These are phyloP conservation scores for Sebastes baramenuke DNA, from an alignment of 2,797 vertebrate genomes.

Conservation along the genomic window DNA sequence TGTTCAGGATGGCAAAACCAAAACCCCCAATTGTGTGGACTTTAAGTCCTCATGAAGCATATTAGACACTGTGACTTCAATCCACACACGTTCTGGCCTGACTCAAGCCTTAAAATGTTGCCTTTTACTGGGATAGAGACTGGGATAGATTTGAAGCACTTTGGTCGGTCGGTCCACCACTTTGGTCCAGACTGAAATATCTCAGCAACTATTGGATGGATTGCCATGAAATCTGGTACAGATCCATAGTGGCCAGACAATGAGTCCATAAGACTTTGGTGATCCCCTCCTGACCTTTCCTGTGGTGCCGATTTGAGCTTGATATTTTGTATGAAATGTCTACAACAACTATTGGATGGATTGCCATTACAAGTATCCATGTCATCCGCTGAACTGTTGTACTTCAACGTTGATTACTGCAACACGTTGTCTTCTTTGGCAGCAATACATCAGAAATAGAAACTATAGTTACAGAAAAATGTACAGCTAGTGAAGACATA, in stretches of 20 bases:
- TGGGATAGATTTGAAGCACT: neutral
- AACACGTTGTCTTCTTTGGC: neutral
- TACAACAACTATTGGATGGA: neutral
- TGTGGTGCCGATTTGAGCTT: neutral
- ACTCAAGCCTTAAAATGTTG: neutral
- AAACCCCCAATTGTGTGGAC: neutral
- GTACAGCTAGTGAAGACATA: neutral
- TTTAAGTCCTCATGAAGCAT: neutral
- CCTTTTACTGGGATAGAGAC: neutral
- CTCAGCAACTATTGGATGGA: neutral
- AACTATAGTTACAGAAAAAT: neutral
- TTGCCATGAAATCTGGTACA: neutral
- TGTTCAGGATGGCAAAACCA: neutral
- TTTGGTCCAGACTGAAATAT: neutral
- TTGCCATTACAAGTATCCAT: neutral
- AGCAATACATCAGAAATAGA: neutral
- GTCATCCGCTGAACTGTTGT: neutral
- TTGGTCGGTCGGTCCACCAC: neutral
- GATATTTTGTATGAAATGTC: neutral
- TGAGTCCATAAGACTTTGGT: neutral
- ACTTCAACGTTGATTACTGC: neutral
- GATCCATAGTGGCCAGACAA: neutral
- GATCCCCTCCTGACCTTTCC: neutral
- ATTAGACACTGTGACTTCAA: neutral
- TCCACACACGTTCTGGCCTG: neutral